A percentile compares a stretch with the other conserved stretches of the same genome.
phyloP scores from a whole-genome alignment of 2,113 vertebrate species.

The Proterorhinus semilunaris region DNA sequence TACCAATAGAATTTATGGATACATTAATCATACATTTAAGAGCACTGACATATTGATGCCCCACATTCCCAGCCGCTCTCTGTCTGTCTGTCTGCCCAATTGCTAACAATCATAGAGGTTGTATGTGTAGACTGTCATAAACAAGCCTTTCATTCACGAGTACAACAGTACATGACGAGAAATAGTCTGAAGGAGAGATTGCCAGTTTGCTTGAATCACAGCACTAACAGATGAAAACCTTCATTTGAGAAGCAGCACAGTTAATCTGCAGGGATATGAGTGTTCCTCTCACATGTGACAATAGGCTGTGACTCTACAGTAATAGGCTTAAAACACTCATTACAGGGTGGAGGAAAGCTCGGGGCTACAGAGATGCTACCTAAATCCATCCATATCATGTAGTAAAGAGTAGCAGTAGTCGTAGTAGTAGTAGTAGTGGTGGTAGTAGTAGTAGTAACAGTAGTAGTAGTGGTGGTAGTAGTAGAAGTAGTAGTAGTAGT shows the following conservation, averaged over 20 bases:
- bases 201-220: constrained; percentile 22
- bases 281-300: constrained; percentile 27
- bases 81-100: constrained; percentile 16
- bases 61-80: constrained; percentile 30
- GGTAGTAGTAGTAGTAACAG: too few relatives aligned
- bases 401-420: too few relatives aligned
- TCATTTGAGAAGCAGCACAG: constrained; percentile 10
- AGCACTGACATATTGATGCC: neutral
- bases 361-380: constrained; percentile 13
- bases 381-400: constrained; percentile 5
- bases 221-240: constrained; percentile 4
- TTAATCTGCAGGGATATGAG: constrained; percentile 31
- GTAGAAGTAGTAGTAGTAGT: too few relatives aligned
- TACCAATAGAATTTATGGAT: too few relatives aligned
- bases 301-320: constrained; percentile 20
- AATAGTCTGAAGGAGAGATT: constrained; percentile 3
- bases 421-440: too few relatives aligned
- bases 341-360: constrained; percentile 31
- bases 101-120: constrained; percentile 40
- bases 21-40: too few relatives aligned
- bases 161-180: constrained; percentile 28
- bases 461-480: too few relatives aligned
- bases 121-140: constrained; percentile 25
- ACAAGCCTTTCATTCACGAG: constrained; percentile 45
- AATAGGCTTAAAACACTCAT: constrained; percentile 52